Conservation (phyloP, 2,888 invertebrate genomes). For the Aethes cnicana region DNA sequence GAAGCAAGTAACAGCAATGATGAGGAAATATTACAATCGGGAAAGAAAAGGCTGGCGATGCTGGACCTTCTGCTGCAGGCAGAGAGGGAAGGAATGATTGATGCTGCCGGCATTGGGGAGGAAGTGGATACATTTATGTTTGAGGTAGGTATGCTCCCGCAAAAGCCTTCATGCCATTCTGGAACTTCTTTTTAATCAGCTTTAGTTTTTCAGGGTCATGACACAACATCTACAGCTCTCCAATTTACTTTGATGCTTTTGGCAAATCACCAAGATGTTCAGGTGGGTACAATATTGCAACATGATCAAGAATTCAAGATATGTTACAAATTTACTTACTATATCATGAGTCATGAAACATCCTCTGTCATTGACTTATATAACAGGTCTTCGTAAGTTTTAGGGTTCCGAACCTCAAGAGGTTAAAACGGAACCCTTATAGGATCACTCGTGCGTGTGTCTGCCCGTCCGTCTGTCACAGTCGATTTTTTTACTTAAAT, state of each 20-base stretch:
- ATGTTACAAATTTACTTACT: too few species aligned
- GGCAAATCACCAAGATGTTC: constrained; percentile 65
- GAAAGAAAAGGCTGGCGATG: constrained; percentile 83
- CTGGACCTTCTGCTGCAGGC: constrained; percentile 85
- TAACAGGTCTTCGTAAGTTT: too few species aligned
- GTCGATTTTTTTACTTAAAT: too few species aligned
- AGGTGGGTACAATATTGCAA: too few species aligned
- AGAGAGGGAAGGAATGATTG: constrained; percentile 81
- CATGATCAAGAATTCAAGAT: too few species aligned
- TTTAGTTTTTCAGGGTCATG: constrained; percentile 78
- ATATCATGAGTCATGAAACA: too few species aligned
- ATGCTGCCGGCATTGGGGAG: constrained; percentile 84
- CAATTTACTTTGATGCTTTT: constrained; percentile 66
- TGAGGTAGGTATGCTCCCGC: constrained; percentile 67
- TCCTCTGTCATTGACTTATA: too few species aligned
- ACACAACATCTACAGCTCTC: constrained; percentile 73
- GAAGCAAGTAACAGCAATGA: background rate
- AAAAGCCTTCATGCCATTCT: background rate
- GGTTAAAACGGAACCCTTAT: too few species aligned
- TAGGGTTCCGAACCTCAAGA: too few species aligned
- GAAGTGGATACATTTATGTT: constrained; percentile 90
- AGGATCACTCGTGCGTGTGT: too few species aligned
- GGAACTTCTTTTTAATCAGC: background rate
- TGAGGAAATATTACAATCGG: constrained; percentile 28
- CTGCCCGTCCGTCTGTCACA: too few species aligned